A percentile compares a stretch with the other conserved stretches of the same genome.
Evolutionary conservation across 2,888 invertebrate genomes (phyloP).

Genomic region (Acronicta leporina): DNA sequence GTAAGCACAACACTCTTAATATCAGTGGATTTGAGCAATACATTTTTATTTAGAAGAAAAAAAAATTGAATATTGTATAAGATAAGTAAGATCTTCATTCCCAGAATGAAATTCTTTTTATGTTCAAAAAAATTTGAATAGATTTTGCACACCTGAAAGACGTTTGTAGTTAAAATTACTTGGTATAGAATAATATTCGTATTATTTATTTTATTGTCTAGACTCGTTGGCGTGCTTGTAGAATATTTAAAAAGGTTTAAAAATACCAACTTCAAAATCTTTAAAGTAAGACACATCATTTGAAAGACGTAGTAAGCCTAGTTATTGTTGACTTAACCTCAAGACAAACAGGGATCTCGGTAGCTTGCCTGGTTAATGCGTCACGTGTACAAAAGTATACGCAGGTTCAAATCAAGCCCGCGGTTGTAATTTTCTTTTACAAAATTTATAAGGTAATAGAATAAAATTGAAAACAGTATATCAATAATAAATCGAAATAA

Average conservation of each 20-base stretch:
- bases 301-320: no score
- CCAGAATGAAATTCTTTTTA: conserved; percentile 28
- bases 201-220: background rate
- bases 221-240: background rate
- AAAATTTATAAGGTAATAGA: no score
- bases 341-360: no score
- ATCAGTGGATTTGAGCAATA: conserved; percentile 53
- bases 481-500: background rate
- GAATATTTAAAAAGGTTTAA: background rate
- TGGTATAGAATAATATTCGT: conserved; percentile 5
- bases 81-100: conserved; percentile 52
- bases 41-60: conserved; percentile 44
- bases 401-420: no score
- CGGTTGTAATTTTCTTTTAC: no score
- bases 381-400: no score
- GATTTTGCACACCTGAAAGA: background rate
- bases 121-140: conserved; percentile 3
- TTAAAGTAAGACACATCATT: no score
- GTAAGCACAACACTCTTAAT: conserved; percentile 61
- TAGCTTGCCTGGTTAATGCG: no score
- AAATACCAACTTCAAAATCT: background rate
- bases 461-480: background rate
- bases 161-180: conserved; percentile 5
- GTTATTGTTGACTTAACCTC: no score
- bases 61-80: conserved; percentile 60